A percentile compares a stretch with the other conserved stretches of the same genome.
Conservation (phyloP, 2,888 invertebrate species). For the Ypsolopha scabrella region DNA sequence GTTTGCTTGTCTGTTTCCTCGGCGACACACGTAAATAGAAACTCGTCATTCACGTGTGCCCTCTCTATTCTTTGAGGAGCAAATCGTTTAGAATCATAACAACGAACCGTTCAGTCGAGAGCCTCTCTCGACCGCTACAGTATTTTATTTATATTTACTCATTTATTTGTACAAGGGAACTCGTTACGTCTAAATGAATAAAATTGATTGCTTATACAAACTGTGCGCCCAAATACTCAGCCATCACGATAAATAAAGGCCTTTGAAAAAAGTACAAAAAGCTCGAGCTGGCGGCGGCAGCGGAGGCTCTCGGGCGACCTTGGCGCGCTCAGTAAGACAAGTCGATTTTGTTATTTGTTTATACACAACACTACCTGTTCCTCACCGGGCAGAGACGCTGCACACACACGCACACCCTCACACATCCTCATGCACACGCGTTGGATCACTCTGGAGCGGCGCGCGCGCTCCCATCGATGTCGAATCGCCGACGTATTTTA, state of each 20-base stretch:
- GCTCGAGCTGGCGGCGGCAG: constrained; percentile 28
- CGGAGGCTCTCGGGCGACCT: constrained; percentile 36
- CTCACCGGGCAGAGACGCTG: constrained; percentile 8
- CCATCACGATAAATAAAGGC: constrained; percentile 67
- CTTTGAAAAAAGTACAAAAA: constrained; percentile 50
- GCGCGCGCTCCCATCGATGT: constrained; percentile 30
- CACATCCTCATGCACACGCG: too few relatives aligned
- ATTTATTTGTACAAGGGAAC: constrained; percentile 60
- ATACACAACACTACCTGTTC: constrained; percentile 65
- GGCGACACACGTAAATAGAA: constrained; percentile 2
- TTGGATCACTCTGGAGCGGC: constrained; percentile 3
- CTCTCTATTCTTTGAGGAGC: constrained; percentile 15
- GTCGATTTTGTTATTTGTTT: constrained; percentile 70
- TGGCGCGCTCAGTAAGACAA: constrained; percentile 62
- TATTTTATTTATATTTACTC: constrained; percentile 44
- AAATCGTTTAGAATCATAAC: constrained; percentile 33
- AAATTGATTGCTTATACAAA: constrained; percentile 71
- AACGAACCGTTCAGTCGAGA: constrained; percentile 24
- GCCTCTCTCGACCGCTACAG: constrained; percentile 25
- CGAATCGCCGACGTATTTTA: constrained; percentile 55
- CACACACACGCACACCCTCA: constrained; percentile 6
- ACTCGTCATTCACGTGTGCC: constrained; percentile 3
- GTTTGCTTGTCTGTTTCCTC: constrained; percentile 1
- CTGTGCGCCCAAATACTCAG: constrained; percentile 67
- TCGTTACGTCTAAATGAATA: constrained; percentile 66